These are phyloP conservation scores for Leguminivora glycinivorella DNA, from an alignment of 1,140 invertebrate species.

Conservation along the genomic window DNA sequence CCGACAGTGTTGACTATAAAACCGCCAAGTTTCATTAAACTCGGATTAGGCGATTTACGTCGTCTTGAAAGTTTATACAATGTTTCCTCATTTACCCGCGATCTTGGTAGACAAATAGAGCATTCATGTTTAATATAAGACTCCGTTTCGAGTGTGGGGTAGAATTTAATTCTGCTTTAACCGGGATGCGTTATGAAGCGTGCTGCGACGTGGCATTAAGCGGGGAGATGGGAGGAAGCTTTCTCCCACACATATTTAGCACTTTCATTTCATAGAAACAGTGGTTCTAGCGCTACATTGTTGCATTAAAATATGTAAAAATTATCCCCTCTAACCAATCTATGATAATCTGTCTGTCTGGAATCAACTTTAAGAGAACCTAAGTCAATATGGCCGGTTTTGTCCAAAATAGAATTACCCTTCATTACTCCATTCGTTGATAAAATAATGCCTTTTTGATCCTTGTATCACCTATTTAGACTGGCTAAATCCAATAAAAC, in stretches of 20 bases:
- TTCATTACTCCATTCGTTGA: too few species aligned
- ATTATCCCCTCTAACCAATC: too few species aligned
- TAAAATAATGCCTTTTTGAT: too few species aligned
- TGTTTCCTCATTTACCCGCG: conserved; percentile 20
- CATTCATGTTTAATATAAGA: conserved; percentile 21
- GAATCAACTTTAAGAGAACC: too few species aligned
- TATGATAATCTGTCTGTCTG: too few species aligned
- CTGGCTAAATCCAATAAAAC: too few species aligned
- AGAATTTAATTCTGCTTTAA: not conserved
- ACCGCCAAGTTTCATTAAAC: conserved; percentile 28
- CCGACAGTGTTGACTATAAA: conserved; percentile 9
- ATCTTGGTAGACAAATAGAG: conserved; percentile 24
- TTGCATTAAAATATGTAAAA: too few species aligned
- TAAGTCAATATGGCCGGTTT: too few species aligned
- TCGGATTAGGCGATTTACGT: conserved; percentile 25
- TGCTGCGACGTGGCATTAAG: not conserved
- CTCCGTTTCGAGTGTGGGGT: not conserved
- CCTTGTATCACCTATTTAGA: too few species aligned
- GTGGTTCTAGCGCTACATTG: too few species aligned
- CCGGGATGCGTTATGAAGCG: not conserved
- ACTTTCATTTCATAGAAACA: too few species aligned
- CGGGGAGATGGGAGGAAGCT: not conserved
- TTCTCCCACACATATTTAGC: not conserved
- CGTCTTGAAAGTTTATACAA: conserved; percentile 25
- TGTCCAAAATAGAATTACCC: too few species aligned